Evolutionary conservation across 2,113 vertebrate genomes (phyloP).

Genomic region (Leucoraja erinaceus): DNA sequence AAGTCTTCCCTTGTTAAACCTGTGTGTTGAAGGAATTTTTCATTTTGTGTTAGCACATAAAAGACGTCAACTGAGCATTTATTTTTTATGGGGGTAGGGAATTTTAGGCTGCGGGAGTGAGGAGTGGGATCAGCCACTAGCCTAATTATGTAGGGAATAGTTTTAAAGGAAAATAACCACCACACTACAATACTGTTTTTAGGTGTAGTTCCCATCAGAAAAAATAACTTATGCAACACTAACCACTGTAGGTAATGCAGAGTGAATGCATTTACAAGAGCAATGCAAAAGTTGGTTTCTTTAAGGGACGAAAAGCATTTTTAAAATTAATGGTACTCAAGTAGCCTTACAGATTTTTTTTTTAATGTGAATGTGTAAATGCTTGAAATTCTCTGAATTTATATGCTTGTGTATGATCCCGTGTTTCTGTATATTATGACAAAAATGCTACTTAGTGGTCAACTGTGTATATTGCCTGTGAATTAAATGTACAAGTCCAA

Average conservation of each 20-base stretch:
- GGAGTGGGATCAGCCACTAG: not conserved
- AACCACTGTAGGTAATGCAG: not conserved
- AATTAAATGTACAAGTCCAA: not conserved
- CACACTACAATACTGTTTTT: conserved; percentile 7
- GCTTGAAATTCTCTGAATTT: conserved; percentile 29
- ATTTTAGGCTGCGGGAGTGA: no score
- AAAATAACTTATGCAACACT: conserved; percentile 14
- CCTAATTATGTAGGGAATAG: not conserved
- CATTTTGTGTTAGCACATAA: not conserved
- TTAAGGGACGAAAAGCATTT: not conserved
- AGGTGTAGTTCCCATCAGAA: not conserved
- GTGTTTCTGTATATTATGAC: conserved; percentile 37
- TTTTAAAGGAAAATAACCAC: conserved; percentile 19
- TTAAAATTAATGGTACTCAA: conserved; percentile 26
- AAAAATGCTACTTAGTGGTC: conserved; percentile 31
- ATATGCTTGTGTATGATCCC: conserved; percentile 23
- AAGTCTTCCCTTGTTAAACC: not conserved
- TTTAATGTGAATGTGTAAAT: conserved; percentile 31
- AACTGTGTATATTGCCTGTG: conserved; percentile 32
- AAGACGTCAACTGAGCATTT: not conserved
- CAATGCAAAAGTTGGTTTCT: not conserved
- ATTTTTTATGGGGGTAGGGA: not conserved
- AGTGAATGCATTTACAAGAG: conserved; percentile 22
- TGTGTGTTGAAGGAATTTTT: not conserved
- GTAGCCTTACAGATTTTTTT: conserved; percentile 34